Percentiles rank a stretch among this genome's conserved stretches.
Evolutionary conservation across 2,888 invertebrate species (phyloP).

Genomic region (Pyrochroa serraticornis): DNA sequence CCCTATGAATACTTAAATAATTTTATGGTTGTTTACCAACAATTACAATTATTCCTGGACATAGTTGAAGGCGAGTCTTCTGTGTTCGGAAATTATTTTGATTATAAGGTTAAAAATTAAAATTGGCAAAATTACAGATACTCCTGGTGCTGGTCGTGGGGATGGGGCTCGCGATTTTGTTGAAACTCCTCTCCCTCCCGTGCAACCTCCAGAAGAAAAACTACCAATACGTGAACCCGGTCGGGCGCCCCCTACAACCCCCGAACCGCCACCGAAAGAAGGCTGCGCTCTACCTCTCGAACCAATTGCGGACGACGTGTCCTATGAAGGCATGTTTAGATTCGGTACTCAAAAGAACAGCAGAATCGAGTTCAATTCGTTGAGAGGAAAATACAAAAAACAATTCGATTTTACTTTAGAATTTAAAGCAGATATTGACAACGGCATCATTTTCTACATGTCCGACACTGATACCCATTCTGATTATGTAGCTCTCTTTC

Average conservation of each 20-base stretch:
- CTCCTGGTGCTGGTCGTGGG: too few relatives aligned
- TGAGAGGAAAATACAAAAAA: slow-evolving; percentile 65
- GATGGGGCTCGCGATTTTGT: too few relatives aligned
- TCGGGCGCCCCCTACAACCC: slow-evolving; percentile 38
- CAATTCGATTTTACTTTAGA: slow-evolving; percentile 78
- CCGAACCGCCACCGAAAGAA: slow-evolving; percentile 52
- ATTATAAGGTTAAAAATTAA: too few relatives aligned
- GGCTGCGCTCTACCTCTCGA: slow-evolving; percentile 63
- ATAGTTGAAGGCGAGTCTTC: too few relatives aligned
- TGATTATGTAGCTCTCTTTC: slow-evolving; percentile 72
- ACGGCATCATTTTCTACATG: slow-evolving; percentile 86
- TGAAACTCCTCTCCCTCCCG: neutral
- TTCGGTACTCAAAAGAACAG: slow-evolving; percentile 73
- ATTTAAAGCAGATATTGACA: slow-evolving; percentile 75
- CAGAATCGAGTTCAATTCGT: slow-evolving; percentile 72
- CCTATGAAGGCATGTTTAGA: slow-evolving; percentile 59
- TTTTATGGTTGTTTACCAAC: too few relatives aligned
- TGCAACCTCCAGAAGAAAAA: neutral
- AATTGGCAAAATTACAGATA: too few relatives aligned
- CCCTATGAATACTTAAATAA: too few relatives aligned
- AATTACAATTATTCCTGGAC: too few relatives aligned
- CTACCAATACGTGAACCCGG: slow-evolving; percentile 35
- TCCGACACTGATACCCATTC: slow-evolving; percentile 62
- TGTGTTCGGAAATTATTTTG: too few relatives aligned
- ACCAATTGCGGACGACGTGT: slow-evolving; percentile 57